Evolutionary conservation across 2,113 vertebrate species (phyloP), one percentile per base, ranked within the genome.

Genomic region (Platichthys flesus): DNA sequence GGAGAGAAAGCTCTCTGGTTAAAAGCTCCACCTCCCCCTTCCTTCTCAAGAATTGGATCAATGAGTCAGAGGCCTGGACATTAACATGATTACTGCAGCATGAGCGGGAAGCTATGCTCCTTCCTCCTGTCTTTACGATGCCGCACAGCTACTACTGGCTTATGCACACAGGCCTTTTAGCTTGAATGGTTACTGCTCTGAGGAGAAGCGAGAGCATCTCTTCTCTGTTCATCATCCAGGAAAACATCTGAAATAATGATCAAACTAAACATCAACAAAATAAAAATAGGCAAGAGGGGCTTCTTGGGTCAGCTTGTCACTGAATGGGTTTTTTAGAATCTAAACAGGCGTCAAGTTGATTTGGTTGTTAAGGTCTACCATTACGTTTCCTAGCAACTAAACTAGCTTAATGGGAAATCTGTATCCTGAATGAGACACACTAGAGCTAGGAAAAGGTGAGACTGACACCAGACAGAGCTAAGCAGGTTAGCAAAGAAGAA

Each of bases 61-160:
- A 90, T 92, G 82, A 89, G 80, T 87, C 84, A 87, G 24, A 59
- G 81, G 80, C 71, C 74, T 76, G 78, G 63, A 80, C 84, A 82
- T 83, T 91, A 90, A 89, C 69, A 74, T 83, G 86, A 92, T 91
- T 90, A 86, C 90, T 83, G 81, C 89, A 85, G 87, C 84, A 88
- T 12, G 3, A 77, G 71, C 67, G 74, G 90, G 88, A 90, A 90
- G 80, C 51, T 42, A 24, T 26, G 9, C 79, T 45, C 59, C 62
- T 47, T 40, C 60, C 45, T 23, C n/a, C 24, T 23, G 26, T 10
- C 37, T 66, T 57, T 52, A 76, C 45, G 47, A 54, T 9, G 55
- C 83, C 54, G 21, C 54, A 57, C 40, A 45, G 70, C 70, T 24
- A n/a, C 60, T 12, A 42, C 40, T 49, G 66, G 72, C 60, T 57